These are phyloP conservation scores for Cyanoramphus novaezelandiae DNA, from an alignment of 2,113 vertebrate genomes.

Conservation along the genomic window DNA sequence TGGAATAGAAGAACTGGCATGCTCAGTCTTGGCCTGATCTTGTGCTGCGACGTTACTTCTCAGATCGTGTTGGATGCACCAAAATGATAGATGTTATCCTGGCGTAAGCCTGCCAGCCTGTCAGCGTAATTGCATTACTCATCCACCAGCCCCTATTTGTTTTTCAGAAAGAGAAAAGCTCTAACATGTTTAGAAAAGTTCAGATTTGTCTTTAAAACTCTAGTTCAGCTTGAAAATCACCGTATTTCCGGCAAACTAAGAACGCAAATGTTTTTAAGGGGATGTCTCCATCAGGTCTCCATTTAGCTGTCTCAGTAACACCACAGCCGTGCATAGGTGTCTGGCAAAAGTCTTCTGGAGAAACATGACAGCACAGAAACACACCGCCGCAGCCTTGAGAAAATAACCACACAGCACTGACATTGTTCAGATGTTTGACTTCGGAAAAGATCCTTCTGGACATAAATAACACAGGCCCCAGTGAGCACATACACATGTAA, in stretches of 20 bases:
- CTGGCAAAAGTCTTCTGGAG: neutral
- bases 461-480: neutral
- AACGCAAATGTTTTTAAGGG: neutral
- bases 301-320: neutral
- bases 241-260: neutral
- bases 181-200: neutral
- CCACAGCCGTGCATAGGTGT: neutral
- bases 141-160: neutral
- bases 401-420: neutral
- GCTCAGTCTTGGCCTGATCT: neutral
- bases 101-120: neutral
- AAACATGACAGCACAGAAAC: neutral
- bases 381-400: neutral
- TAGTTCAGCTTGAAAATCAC: neutral
- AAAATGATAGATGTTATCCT: neutral
- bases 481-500: accelerated
- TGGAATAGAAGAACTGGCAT: accelerated
- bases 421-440: neutral
- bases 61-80: accelerated
- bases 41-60: accelerated
- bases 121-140: neutral
- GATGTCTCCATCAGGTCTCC: neutral
- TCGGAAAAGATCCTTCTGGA: neutral
- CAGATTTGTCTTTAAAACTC: neutral
- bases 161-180: neutral